phyloP scores from a whole-genome alignment of 2,888 invertebrate species.

The Anoplius nigerrimus region DNA sequence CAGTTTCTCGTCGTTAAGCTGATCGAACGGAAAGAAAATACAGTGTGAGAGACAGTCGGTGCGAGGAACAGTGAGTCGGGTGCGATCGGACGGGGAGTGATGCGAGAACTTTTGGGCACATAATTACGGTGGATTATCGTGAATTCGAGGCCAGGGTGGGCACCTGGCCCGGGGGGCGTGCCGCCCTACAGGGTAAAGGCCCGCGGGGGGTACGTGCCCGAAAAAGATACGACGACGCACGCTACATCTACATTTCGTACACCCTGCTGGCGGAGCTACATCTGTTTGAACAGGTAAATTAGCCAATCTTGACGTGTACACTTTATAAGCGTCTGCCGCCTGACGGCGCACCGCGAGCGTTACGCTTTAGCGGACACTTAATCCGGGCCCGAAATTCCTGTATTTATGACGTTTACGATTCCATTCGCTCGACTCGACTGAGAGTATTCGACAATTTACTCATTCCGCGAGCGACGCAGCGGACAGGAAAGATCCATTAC shows the following conservation, averaged over 20 bases:
- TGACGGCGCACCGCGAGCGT: neutral
- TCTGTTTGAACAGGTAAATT: constrained; percentile 81
- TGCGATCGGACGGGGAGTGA: constrained; percentile 24
- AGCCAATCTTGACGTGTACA: neutral
- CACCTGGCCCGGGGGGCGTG: constrained; percentile 73
- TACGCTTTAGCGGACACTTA: too few relatives aligned
- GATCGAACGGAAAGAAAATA: neutral
- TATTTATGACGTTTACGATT: too few relatives aligned
- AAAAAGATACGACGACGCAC: constrained; percentile 79
- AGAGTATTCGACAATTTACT: too few relatives aligned
- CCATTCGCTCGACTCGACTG: too few relatives aligned
- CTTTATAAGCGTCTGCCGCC: constrained; percentile 6
- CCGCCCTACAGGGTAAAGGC: constrained; percentile 71
- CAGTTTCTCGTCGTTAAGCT: constrained; percentile 17
- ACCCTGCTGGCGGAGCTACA: constrained; percentile 79
- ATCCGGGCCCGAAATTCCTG: too few relatives aligned
- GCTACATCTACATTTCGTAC: constrained; percentile 81
- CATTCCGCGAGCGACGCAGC: too few relatives aligned
- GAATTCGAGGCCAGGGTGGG: constrained; percentile 63
- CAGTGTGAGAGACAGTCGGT: neutral
- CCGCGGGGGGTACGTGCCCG: constrained; percentile 60
- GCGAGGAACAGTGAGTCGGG: neutral
- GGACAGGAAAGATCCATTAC: too few relatives aligned
- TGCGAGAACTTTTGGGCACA: constrained; percentile 51
- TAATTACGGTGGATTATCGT: constrained; percentile 71